Percentiles rank a stretch among this genome's conserved stretches.
Evolutionary conservation across 2,888 invertebrate species (phyloP).

Genomic region (Heliconius hortense): DNA sequence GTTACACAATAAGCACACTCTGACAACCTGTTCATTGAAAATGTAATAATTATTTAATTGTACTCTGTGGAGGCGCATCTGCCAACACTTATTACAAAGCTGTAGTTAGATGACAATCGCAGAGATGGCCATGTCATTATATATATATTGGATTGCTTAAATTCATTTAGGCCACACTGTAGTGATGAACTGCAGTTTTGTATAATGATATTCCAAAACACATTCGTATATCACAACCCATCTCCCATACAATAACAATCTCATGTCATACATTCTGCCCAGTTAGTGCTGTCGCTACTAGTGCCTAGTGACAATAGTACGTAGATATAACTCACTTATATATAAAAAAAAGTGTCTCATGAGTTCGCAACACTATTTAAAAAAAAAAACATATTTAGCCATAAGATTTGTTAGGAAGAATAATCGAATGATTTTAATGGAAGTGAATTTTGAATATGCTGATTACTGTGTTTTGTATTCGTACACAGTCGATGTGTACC

Average conservation of each 20-base stretch:
- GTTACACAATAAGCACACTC: background rate
- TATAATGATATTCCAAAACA: slow-evolving; percentile 1
- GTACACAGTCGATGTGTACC: background rate
- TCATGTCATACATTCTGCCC: slow-evolving; percentile 30
- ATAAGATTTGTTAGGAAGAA: slow-evolving; percentile 22
- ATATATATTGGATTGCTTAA: slow-evolving; percentile 9
- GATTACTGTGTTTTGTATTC: slow-evolving; percentile 9
- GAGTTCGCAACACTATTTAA: slow-evolving; percentile 18
- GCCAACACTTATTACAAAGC: slow-evolving; percentile 11
- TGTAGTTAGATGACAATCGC: slow-evolving; percentile 18
- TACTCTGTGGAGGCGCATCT: slow-evolving; percentile 10
- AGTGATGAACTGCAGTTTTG: slow-evolving; percentile 10
- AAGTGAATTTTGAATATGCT: slow-evolving; percentile 8
- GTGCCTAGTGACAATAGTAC: slow-evolving; percentile 28
- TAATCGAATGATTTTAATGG: slow-evolving; percentile 17
- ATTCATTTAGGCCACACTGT: slow-evolving; percentile 7
- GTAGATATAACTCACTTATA: slow-evolving; percentile 3
- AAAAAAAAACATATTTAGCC: slow-evolving; percentile 5
- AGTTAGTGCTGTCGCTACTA: slow-evolving; percentile 40
- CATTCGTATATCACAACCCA: slow-evolving; percentile 16
- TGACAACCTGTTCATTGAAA: background rate
- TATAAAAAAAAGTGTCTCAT: slow-evolving; percentile 17
- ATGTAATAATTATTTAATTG: background rate
- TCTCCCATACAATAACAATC: slow-evolving; percentile 6
- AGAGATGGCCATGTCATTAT: slow-evolving; percentile 10